Evolutionary conservation across 2,113 vertebrate genomes (phyloP).

Genomic region (Amblyornis subalaris): DNA sequence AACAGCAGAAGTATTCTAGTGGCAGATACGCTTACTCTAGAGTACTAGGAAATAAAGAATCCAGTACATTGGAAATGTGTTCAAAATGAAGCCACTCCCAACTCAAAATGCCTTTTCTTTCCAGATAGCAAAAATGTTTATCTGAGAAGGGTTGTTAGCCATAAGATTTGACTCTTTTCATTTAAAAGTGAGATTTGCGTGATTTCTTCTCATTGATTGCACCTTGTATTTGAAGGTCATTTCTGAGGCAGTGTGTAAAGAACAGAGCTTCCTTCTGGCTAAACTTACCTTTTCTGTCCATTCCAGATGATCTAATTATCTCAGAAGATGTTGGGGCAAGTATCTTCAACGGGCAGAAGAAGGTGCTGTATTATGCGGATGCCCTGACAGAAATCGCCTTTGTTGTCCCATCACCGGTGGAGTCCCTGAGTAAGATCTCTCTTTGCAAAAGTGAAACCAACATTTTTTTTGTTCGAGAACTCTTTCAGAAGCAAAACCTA

Average conservation of each 20-base stretch:
- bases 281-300: neutral
- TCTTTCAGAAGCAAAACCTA: neutral
- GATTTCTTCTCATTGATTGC: neutral
- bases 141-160: neutral
- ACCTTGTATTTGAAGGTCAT: neutral
- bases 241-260: neutral
- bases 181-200: neutral
- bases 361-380: conserved; percentile 92
- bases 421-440: conserved; percentile 81
- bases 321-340: conserved; percentile 87
- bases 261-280: neutral
- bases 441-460: neutral
- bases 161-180: neutral
- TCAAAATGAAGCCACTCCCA: neutral
- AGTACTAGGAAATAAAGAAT: neutral
- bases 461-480: neutral
- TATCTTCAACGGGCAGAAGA: conserved; percentile 92
- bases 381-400: conserved; percentile 95
- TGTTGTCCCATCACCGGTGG: conserved; percentile 88
- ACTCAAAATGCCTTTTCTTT: neutral
- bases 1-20: neutral
- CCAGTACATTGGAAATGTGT: neutral
- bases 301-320: conserved; percentile 78
- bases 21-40: neutral
- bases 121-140: neutral